A percentile compares a stretch with the other conserved stretches of the same genome.
Conservation (phyloP, 2,797 vertebrate genomes). For the Catharus ustulatus region DNA sequence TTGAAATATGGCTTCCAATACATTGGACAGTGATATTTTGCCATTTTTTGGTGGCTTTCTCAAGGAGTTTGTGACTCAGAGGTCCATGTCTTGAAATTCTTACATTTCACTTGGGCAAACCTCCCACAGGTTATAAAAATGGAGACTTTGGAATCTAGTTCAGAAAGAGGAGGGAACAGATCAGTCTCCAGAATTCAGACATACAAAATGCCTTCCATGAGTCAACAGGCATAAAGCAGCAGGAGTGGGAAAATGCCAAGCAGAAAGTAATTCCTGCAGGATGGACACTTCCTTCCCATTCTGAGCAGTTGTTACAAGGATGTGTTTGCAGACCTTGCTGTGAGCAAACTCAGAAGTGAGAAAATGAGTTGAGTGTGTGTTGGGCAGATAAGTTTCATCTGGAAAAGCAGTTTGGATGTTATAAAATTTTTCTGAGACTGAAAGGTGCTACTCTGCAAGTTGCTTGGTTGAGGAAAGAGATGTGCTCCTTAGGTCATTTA, state of each 20-base stretch:
- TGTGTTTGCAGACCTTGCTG: neutral
- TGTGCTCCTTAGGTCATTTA: neutral
- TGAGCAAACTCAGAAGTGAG: neutral
- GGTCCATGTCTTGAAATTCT: neutral
- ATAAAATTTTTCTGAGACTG: neutral
- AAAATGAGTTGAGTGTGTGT: neutral
- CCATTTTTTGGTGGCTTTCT: neutral
- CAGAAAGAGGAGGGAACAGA: neutral
- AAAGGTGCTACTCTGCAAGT: neutral
- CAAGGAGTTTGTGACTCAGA: neutral
- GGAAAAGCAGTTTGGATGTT: neutral
- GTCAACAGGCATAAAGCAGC: neutral
- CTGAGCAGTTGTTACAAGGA: neutral
- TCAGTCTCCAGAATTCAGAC: neutral
- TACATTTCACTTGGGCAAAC: neutral
- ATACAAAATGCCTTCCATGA: neutral
- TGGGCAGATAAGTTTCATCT: neutral
- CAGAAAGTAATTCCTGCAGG: neutral
- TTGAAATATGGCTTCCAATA: neutral
- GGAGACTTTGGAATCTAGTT: neutral
- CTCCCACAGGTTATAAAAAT: neutral
- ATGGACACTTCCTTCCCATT: neutral
- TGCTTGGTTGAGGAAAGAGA: neutral
- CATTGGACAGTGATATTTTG: neutral
- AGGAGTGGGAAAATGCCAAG: neutral